Conservation (phyloP, 2,113 vertebrate genomes). For the Gallinago paraguaiae region DNA sequence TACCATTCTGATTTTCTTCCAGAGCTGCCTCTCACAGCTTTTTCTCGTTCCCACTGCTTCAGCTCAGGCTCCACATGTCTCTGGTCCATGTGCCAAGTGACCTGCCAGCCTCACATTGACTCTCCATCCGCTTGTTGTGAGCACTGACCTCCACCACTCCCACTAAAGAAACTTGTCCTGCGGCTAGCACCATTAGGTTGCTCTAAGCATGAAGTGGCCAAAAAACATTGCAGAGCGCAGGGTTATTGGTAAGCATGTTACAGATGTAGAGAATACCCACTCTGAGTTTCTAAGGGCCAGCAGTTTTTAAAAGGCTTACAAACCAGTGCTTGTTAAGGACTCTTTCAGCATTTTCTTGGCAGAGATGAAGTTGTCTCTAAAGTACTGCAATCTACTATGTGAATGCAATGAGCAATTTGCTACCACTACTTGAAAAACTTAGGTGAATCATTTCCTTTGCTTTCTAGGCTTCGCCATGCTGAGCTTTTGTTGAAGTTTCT, state of each 20-base stretch:
- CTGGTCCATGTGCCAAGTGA: background rate
- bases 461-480: background rate
- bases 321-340: background rate
- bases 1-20: background rate
- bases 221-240: background rate
- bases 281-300: background rate
- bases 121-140: rapidly evolving
- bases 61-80: background rate
- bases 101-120: background rate
- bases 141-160: background rate
- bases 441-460: background rate
- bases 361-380: background rate
- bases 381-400: background rate
- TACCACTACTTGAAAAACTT: background rate
- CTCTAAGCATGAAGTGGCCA: background rate
- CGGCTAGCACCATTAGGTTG: background rate
- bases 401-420: background rate
- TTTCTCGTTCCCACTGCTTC: background rate
- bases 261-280: background rate
- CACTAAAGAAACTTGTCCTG: background rate
- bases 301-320: background rate
- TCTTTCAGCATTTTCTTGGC: background rate
- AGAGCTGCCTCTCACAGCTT: background rate
- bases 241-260: background rate
- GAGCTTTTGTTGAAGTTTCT: background rate